Conservation (phyloP, 2,888 invertebrate genomes). For the Slavum lentiscoides region DNA sequence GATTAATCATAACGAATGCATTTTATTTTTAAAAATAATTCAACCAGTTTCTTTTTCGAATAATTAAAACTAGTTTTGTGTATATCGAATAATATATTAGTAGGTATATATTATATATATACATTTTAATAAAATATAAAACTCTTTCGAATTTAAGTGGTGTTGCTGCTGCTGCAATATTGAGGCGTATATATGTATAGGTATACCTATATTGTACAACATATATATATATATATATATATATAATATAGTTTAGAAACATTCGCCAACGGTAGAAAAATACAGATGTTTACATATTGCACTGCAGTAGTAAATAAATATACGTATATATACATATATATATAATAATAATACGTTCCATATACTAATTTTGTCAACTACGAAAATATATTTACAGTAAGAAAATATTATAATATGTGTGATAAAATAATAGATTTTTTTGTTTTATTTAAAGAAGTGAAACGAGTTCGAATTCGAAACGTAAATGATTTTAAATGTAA, state of each 20-base stretch:
- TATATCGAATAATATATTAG: not conserved
- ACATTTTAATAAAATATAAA: not conserved
- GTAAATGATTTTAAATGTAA: not conserved
- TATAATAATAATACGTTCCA: too few species aligned
- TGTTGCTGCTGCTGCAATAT: not conserved
- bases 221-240: too few species aligned
- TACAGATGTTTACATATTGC: conserved; percentile 24
- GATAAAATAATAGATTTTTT: not conserved
- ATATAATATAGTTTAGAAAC: conserved; percentile 18
- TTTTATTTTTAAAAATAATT: too few species aligned
- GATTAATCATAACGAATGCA: not conserved
- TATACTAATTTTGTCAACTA: not conserved
- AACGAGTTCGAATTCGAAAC: not conserved
- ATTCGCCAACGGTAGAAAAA: conserved; percentile 31
- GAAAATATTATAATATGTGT: not conserved
- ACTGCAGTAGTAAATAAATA: conserved; percentile 17
- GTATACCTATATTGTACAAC: not conserved
- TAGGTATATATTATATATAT: too few species aligned
- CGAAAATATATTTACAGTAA: not conserved
- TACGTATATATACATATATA: not conserved
- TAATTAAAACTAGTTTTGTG: conserved; percentile 3
- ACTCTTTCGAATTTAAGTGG: conserved; percentile 16
- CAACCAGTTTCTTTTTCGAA: too few species aligned
- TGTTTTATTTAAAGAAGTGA: not conserved
- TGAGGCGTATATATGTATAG: not conserved